Evolutionary conservation across 2,113 vertebrate species (phyloP), one percentile per base, ranked within the genome.

Genomic region (Ageneiosus marmoratus): DNA sequence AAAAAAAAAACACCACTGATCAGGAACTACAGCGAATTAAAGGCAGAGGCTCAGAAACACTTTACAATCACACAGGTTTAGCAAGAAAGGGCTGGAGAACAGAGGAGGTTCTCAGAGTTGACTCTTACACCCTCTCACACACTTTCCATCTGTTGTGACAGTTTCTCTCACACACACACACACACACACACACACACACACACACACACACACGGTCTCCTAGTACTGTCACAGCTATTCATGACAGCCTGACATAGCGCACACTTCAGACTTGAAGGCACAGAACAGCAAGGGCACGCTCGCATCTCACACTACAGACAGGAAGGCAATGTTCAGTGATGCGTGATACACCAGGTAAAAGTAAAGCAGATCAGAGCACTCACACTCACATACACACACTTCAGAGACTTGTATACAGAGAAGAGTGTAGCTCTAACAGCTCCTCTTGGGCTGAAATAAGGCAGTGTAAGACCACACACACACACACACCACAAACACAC

Each of bases 11-110:
- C 53, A 41, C 4, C 75, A 77, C 75, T 41, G 75, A 78, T 60
- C 44, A 78, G 13, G 20, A 78, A 60, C 55, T 18, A 60, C 76
- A 78, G 76, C 6, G 7, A 60, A 46, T 44, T 11, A 27, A 78
- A 60, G 76, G 56, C 81, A 77, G 51, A 22, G 69, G 80, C 55
- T 70, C 51, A 73, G 70, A 73, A 44, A 29, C 67, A 73, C 15
- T n/a, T 73, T 58, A 81, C 65, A 67, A 44, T 44, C n/a, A 24
- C 46, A 22, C 22, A 27, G 48, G 72, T 75, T 51, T 75, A 75
- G 15, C 37, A 58, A n/a, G 48, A 50, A 53, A n/a, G 16, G 20
- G 16, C 29, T 34, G 50, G 48, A 9, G 20, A 48, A 22, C 12
- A 27, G 77, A 74, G 56, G 50, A n/a, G 7, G 27, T 9, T 34